A percentile compares a stretch with the other conserved stretches of the same genome.
Evolutionary conservation across 2,113 vertebrate species (phyloP).

Genomic region (Rattus rattus): DNA sequence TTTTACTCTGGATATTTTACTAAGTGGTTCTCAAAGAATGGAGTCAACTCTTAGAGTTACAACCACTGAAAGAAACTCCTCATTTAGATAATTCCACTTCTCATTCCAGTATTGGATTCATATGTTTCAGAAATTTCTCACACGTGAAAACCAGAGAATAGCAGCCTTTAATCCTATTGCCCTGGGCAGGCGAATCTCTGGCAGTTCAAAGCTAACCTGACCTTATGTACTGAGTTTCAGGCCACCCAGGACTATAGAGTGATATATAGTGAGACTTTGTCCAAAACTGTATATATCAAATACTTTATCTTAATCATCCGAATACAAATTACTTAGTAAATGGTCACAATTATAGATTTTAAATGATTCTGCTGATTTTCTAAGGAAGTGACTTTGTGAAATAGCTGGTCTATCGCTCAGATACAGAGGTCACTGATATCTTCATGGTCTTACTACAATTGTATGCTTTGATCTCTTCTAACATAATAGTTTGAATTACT

Average conservation of each 20-base stretch:
- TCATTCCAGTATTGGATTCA: not conserved
- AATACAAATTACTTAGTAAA: not conserved
- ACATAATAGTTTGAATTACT: constrained; percentile 43
- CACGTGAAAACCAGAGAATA: constrained; percentile 31
- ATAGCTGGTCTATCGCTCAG: not conserved
- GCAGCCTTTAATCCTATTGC: not conserved
- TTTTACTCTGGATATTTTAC: constrained; percentile 38
- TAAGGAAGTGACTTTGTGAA: constrained; percentile 11
- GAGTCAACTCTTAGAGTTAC: constrained; percentile 14
- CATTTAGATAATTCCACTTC: constrained; percentile 21
- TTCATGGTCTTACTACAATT: not conserved
- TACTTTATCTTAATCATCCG: not conserved
- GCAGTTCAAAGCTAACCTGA: not conserved
- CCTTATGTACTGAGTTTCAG: not conserved
- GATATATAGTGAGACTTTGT: not conserved
- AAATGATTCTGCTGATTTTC: constrained; percentile 41
- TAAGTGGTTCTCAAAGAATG: constrained; percentile 4
- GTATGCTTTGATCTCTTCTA: constrained; percentile 28
- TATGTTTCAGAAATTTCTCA: constrained; percentile 9
- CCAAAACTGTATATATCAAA: not conserved
- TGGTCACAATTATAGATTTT: not conserved
- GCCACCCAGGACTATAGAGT: not conserved
- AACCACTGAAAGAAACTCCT: constrained; percentile 39
- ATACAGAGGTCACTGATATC: constrained; percentile 5
- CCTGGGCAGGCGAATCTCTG: not conserved